Base-by-base conservation (phyloP, 2,888 invertebrate species). In the Nesidiocoris tenuis region DNA sequence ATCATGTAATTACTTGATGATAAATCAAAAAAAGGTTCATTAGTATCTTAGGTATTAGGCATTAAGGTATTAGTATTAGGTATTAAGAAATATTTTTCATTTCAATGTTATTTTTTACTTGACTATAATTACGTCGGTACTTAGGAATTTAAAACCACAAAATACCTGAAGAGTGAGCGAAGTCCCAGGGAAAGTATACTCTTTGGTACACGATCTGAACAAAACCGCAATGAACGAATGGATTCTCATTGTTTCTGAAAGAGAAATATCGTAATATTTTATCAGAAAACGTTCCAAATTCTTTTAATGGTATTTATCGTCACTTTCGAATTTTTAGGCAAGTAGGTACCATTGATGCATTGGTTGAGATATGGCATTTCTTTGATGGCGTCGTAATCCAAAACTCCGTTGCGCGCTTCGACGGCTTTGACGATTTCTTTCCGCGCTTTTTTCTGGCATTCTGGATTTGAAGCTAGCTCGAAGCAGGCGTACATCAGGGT, bases 291-390 rank as follows among this genome's bases (percentile, higher is more conserved):
- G 17, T 54, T 54, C 55, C 7, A 54, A 2, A 56, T 56, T 56
- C 3, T 12, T 54, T 12, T 12, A 12, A 54, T 7, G 54, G 54
- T 54, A 54, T 54, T 54, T 54, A 54, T 54, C 9, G 54, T 7
- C 16, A 54, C 54, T 16, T 54, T 54, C 9, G 54, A 54, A 54
- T 54, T 54, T 16, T 54, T 54, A 7, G 9, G 12, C 9, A 12
- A 54, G 9, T 54, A 12, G 54, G 54, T 18, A 76, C 76, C 76
- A 64, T 76, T 61, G 19, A 76, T 56, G 16, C 70, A 70, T 61
- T 76, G 76, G 22, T 72, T 63, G 5, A 72, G 64, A 21, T 76
- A 76, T 18, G 25, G n/a, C 76, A 76, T 76, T 7, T 76, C 71
- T 54, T 72, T 76, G 56, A 76, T 9, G 24, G 71, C 5, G 17